Evolutionary conservation across 2,888 invertebrate genomes (phyloP), one percentile per base, ranked within the genome.

Genomic region (Noctuana brunneofusca): DNA sequence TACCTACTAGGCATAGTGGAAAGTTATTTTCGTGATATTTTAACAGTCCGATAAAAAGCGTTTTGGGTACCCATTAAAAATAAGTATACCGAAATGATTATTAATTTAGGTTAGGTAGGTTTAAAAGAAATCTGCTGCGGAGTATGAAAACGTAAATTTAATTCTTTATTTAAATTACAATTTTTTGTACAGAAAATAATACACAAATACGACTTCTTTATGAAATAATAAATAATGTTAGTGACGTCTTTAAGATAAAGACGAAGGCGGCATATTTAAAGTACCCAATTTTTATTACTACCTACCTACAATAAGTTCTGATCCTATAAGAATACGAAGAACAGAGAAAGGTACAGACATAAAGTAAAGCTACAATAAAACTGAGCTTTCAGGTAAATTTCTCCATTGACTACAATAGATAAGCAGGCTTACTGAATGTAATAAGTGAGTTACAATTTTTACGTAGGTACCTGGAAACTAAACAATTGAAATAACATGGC

Each of bases 401-500:
- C 62, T 62, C 52, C 14, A 41, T 14, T 20, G 49, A 62, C 18
- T 41, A 62, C 62, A 62, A 55, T 55, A 62, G 62, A 55, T 62
- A 62, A 62, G 62, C 20, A 49, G 62, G 54, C 46, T 59, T 53
- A 53, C 46, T 52, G 27, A 20, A 22, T 43, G 54, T 46, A 60
- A 62, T 62, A 49, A 55, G 49, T 54, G 52, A 52, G 43, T 35
- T 35, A 41, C 35, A 14, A 43, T 53, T 60, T 50, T 43, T 43
- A 43, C 43, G 18, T 64, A 58, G 2, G 43, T 66, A 66, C 66
- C 65, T 66, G 65, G 59, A 58, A 49, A 11, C 52, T 50, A 57
- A 38, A 67, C 66, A 64, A 65, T 65, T 64, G 64, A 57, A 58
- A 41, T 62, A 64, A 60, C 60, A 48, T 64, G 63, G 64, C 41